Evolutionary conservation across 2,113 vertebrate genomes (phyloP).

Genomic region (Herpailurus yagouaroundi): DNA sequence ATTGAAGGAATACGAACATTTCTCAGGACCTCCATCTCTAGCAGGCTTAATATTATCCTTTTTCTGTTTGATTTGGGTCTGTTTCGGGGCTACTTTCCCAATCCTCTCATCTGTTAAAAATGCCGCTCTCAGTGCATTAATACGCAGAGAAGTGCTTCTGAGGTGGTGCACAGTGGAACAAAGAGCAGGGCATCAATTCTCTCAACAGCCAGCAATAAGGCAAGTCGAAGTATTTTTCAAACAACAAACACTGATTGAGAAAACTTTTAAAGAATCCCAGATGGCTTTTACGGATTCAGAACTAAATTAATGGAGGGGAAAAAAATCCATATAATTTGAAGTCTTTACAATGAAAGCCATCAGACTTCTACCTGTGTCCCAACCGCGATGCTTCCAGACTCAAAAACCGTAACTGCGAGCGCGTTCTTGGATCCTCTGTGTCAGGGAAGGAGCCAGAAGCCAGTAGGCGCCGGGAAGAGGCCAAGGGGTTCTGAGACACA

Average conservation of each 20-base stretch:
- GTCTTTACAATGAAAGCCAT: not conserved
- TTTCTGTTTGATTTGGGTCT: constrained; percentile 60
- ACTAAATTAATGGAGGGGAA: constrained; percentile 6
- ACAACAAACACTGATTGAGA: constrained; percentile 35
- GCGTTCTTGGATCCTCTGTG: not conserved
- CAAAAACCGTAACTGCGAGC: not conserved
- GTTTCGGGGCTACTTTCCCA: constrained; percentile 64
- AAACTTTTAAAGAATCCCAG: constrained; percentile 66
- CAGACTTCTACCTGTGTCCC: not conserved
- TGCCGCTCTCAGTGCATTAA: not conserved
- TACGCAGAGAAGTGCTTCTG: not conserved
- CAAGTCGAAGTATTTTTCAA: constrained; percentile 41
- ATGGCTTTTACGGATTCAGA: constrained; percentile 62
- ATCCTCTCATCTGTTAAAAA: constrained; percentile 53
- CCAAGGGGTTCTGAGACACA: rapidly evolving
- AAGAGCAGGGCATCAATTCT: constrained; percentile 37
- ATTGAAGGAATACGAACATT: not conserved
- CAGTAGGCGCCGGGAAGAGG: not conserved
- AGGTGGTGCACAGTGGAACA: not conserved
- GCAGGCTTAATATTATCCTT: not conserved
- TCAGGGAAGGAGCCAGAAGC: not conserved
- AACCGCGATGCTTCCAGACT: not conserved
- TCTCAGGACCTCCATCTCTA: not conserved
- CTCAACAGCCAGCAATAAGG: constrained; percentile 47
- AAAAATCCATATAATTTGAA: constrained; percentile 18